phyloP scores from a whole-genome alignment of 2,888 invertebrate species.

The Hirtodrosophila confusa region DNA sequence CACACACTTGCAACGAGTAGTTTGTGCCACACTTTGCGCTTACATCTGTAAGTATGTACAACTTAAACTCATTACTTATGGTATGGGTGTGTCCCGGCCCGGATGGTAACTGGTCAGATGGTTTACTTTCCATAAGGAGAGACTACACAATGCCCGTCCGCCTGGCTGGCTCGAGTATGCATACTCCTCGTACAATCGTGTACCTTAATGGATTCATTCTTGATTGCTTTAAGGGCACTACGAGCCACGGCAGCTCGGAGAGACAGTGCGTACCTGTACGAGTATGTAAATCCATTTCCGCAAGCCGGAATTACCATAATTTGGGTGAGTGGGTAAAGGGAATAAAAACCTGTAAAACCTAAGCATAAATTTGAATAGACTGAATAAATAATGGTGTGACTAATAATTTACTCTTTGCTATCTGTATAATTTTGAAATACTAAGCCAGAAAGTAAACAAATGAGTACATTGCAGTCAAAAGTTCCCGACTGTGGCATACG shows the following conservation, averaged over 20 bases:
- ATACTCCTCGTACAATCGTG: neutral
- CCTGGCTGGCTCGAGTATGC: neutral
- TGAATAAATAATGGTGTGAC: no score
- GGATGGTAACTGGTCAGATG: conserved; percentile 6
- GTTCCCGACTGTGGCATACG: no score
- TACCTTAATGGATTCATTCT: conserved; percentile 9
- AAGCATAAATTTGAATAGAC: no score
- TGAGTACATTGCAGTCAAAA: no score
- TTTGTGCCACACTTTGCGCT: conserved; percentile 11
- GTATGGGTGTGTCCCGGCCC: neutral
- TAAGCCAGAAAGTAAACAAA: no score
- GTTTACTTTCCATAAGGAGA: neutral
- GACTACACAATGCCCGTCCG: neutral
- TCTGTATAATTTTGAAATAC: no score
- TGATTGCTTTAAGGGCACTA: conserved; percentile 6
- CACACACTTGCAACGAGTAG: conserved; percentile 4
- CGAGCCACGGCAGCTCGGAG: no score
- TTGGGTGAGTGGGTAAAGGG: no score
- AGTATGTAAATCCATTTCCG: neutral
- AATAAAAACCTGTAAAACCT: neutral
- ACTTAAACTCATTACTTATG: conserved; percentile 25
- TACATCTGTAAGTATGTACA: neutral
- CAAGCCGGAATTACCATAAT: neutral
- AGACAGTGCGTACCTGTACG: neutral
- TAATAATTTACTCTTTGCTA: no score